Base-by-base conservation (phyloP, 2,797 vertebrate genomes). In the Lepidocolaptes lacrymiger region DNA sequence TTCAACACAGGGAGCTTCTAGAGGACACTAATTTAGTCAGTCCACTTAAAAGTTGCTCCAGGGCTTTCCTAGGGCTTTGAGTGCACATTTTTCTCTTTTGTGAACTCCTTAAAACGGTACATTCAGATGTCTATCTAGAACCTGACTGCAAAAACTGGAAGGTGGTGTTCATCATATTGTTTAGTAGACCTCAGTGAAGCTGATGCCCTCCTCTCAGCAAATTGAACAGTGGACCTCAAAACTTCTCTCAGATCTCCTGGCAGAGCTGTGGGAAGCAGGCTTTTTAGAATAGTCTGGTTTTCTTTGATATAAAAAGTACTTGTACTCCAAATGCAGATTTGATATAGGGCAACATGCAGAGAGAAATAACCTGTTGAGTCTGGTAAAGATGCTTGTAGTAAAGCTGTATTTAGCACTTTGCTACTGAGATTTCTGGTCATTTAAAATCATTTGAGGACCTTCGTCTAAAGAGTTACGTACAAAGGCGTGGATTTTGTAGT, bases 91-190 rank as follows among this genome's bases (percentile, higher is more conserved):
- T 96, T 62, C 54, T 88, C 63, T 95, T 88, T 58, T 14, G 19
- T 92, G 59, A 96, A 43, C 48, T 62, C 84, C 82, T 93, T 89
- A 63, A 93, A 94, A 56, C 54, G 34, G 46, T 79, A 82, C 37
- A 81, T 93, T 91, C 94, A 90, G 56, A 27, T 68, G 64, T 44
- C 58, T 92, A 6, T 91, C 66, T 91, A 48, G 56, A 73, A 66
- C 82, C 69, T 43, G 67, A 80, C 75, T 61, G 7, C 87, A 73
- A 85, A 89, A 93, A 37, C 49, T 88, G 43, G 36, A 80, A 76
- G 17, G 80, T 75, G 46, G 32, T n/a, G 44, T 94, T 89, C 58
- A 39, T 89, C 8, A 3, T 15, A 8, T 37, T 83, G 58, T 77
- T 95, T 68, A 23, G 85, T 51, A 80, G 75, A 58, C 27, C n/a